phyloP scores from a whole-genome alignment of 2,888 invertebrate species.

The Rhogogaster chlorosoma region DNA sequence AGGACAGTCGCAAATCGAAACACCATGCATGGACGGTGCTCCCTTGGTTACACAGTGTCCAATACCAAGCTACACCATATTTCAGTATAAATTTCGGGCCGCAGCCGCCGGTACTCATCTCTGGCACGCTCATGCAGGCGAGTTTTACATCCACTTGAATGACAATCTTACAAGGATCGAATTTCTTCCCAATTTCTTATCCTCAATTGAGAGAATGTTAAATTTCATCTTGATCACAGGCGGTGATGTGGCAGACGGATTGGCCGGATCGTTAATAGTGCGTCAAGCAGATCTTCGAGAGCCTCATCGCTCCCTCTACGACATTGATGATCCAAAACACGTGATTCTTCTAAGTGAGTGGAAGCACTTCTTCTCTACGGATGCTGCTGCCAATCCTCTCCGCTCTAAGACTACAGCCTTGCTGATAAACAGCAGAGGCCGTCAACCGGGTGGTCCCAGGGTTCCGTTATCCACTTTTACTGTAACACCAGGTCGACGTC shows the following conservation, averaged over 20 bases:
- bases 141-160: background rate
- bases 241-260: slow-evolving; percentile 84
- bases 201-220: background rate
- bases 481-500: slow-evolving; percentile 82
- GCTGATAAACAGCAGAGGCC: slow-evolving; percentile 83
- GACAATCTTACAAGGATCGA: background rate
- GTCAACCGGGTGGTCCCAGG: slow-evolving; percentile 77
- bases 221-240: slow-evolving; percentile 71
- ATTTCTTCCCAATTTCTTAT: background rate
- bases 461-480: slow-evolving; percentile 76
- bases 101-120: slow-evolving; percentile 85
- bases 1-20: slow-evolving; percentile 82
- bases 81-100: slow-evolving; percentile 86
- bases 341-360: slow-evolving; percentile 86
- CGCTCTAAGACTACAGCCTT: slow-evolving; percentile 80
- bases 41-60: slow-evolving; percentile 90
- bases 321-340: slow-evolving; percentile 85
- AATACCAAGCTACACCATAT: slow-evolving; percentile 84
- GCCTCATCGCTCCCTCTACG: slow-evolving; percentile 83
- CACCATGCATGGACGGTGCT: slow-evolving; percentile 88
- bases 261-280: slow-evolving; percentile 86
- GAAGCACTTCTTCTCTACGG: slow-evolving; percentile 79
- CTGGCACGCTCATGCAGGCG: slow-evolving; percentile 84
- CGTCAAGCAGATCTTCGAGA: slow-evolving; percentile 83
- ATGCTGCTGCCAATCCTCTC: slow-evolving; percentile 75